These are phyloP conservation scores for Sebastes hubbsi DNA, from an alignment of 2,797 vertebrate species.

Conservation along the genomic window DNA sequence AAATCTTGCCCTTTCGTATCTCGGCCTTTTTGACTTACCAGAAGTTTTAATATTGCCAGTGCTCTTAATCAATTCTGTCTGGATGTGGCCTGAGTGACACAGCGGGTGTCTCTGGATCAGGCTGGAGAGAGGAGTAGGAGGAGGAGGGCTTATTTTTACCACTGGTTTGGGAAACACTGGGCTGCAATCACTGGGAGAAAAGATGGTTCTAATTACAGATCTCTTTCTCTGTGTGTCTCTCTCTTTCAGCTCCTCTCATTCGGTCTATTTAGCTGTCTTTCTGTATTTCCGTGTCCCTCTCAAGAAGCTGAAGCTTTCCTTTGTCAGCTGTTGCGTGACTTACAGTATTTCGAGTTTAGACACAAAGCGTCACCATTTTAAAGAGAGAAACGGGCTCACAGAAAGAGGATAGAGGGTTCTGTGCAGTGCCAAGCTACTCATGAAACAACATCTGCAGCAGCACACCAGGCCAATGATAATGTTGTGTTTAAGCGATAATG, in stretches of 20 bases:
- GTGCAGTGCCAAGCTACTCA: constrained; percentile 31
- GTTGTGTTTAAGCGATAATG: constrained; percentile 62
- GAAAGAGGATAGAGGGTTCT: constrained; percentile 12
- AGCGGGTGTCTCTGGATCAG: constrained; percentile 82
- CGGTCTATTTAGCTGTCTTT: not conserved
- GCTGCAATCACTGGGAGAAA: constrained; percentile 70
- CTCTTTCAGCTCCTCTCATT: constrained; percentile 25
- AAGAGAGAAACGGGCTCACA: constrained; percentile 1
- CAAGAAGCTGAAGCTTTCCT: constrained; percentile 2
- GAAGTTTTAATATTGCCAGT: constrained; percentile 73
- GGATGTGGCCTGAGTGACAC: constrained; percentile 82
- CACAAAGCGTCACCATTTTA: not conserved
- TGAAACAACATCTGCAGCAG: constrained; percentile 54
- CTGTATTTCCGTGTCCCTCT: not conserved
- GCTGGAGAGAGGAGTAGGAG: constrained; percentile 58
- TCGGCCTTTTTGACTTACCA: constrained; percentile 69
- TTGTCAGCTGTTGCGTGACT: not conserved
- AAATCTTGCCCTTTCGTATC: constrained; percentile 62
- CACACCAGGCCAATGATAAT: constrained; percentile 63
- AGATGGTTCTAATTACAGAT: constrained; percentile 88
- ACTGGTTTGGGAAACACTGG: constrained; percentile 78
- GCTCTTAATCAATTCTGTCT: constrained; percentile 75
- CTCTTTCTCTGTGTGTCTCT: constrained; percentile 28
- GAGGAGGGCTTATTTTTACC: constrained; percentile 75
- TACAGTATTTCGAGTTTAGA: not conserved